Conservation (phyloP, 2,797 vertebrate species). For the Alcedo atthis region DNA sequence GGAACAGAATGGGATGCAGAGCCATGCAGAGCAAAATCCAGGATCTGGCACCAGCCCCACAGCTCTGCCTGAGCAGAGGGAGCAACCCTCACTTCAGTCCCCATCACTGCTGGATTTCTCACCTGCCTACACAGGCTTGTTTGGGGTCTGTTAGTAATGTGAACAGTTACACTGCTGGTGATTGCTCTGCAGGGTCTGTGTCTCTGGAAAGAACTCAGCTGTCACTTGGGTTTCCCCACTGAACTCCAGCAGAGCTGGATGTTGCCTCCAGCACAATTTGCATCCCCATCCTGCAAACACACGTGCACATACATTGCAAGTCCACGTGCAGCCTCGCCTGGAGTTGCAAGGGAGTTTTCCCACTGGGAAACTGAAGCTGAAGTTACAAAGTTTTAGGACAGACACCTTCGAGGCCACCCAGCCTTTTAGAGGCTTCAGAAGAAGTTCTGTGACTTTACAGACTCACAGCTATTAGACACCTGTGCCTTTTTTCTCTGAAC, state of each 20-base stretch:
- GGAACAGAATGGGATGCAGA: not conserved
- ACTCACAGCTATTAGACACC: not conserved
- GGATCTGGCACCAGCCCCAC: not conserved
- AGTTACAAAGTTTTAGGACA: not conserved
- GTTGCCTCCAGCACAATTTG: not conserved
- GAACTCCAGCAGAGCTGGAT: not conserved
- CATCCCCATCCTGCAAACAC: not conserved
- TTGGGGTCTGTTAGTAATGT: fast-evolving
- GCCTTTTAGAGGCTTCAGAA: not conserved
- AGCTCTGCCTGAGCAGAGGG: not conserved
- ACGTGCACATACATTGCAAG: fast-evolving
- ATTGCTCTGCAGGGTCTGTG: not conserved
- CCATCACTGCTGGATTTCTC: not conserved
- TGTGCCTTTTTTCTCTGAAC: not conserved
- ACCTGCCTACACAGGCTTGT: not conserved
- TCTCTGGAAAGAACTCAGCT: not conserved
- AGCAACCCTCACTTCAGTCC: not conserved
- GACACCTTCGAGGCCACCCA: not conserved
- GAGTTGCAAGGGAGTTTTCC: not conserved
- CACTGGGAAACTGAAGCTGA: not conserved
- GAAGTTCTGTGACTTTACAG: not conserved
- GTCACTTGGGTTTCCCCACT: not conserved
- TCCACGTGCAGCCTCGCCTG: not conserved
- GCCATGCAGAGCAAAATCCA: not conserved
- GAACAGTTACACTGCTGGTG: not conserved